Evolutionary conservation across 2,113 vertebrate genomes (phyloP), one percentile per base, ranked within the genome.

Genomic region (Pedionomus torquatus): DNA sequence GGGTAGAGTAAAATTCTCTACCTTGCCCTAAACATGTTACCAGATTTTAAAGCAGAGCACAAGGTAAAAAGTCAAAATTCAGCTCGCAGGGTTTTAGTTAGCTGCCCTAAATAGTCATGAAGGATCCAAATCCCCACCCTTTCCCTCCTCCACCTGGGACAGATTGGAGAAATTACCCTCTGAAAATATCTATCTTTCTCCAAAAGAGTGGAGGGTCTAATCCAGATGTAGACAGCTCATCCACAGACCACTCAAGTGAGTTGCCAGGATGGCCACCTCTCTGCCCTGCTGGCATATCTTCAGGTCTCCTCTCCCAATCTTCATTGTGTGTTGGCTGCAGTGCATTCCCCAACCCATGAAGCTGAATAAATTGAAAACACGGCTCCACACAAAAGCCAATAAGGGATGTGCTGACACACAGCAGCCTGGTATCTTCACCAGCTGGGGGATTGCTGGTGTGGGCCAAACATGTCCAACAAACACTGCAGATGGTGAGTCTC

Each of bases 261-360:
- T 25, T 58, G 19, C 13, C 37, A 83, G 43, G n/a, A 41, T 16
- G 28, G 17, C 14, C 48, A 88, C 25, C 1, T 2, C 30, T 76
- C 39, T 77, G 35, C 30, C 25, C 20, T 63, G 33, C 19, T 64
- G 35, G 5, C 6, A 8, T 8, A 6, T 70, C 54, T 28, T 52
- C 54, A 55, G 16, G 7, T 55, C 46, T 80, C 31, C 9, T 51
- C 31, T 66, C 14, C 33, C 17, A 51, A 17, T 70, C 49, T 83
- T 64, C 77, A 16, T 4, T 23, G 24, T 6, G 8, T 0, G 0
- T 28, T 64, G 35, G 33, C 33, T 84, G 17, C 19, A 58, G 10
- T 8, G 66, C 51, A 31, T 28, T 89, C 20, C 25, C 31, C 39
- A 24, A 0, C 17, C 37, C 30, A 2, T 24, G 39, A 51, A 35